Percentiles rank a stretch among this genome's conserved stretches.
Conservation (phyloP, 2,113 vertebrate species). For the Oncorhynchus tshawytscha region DNA sequence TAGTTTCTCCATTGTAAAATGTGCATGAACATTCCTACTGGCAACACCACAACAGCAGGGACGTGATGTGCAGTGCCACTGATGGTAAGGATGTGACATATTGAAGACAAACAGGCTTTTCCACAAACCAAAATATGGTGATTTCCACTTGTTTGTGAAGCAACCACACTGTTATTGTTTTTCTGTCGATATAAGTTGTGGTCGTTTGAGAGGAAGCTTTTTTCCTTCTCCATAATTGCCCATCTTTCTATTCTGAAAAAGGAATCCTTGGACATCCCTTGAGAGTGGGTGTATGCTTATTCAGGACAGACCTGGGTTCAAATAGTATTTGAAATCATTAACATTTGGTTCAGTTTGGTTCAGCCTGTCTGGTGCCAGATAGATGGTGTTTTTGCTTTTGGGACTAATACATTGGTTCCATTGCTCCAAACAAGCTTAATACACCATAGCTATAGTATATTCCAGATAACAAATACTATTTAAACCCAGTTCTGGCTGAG, state of each 20-base stretch:
- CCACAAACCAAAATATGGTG: constrained; percentile 66
- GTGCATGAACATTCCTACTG: constrained; percentile 38
- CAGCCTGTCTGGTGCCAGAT: no score
- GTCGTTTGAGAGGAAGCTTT: constrained; percentile 38
- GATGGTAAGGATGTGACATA: constrained; percentile 66
- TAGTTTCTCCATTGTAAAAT: constrained; percentile 42
- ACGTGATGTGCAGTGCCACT: constrained; percentile 58
- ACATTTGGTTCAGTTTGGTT: no score
- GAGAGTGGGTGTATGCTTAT: no score
- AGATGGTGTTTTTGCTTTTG: no score
- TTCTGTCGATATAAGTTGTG: constrained; percentile 64
- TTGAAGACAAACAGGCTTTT: constrained; percentile 67
- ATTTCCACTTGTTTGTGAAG: constrained; percentile 68
- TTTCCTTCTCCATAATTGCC: constrained; percentile 32
- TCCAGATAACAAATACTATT: no score
- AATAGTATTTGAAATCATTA: no score
- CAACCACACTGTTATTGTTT: constrained; percentile 65
- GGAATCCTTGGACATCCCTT: constrained; percentile 33
- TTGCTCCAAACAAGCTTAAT: no score
- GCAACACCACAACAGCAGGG: constrained; percentile 67
- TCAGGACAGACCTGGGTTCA: no score
- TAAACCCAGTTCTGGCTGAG: constrained; percentile 12
- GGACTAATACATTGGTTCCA: no score
- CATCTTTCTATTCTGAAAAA: constrained; percentile 30
- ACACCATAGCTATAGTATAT: no score